Base-by-base conservation (phyloP, 1,140 invertebrate species). In the Drosophila pandora region DNA sequence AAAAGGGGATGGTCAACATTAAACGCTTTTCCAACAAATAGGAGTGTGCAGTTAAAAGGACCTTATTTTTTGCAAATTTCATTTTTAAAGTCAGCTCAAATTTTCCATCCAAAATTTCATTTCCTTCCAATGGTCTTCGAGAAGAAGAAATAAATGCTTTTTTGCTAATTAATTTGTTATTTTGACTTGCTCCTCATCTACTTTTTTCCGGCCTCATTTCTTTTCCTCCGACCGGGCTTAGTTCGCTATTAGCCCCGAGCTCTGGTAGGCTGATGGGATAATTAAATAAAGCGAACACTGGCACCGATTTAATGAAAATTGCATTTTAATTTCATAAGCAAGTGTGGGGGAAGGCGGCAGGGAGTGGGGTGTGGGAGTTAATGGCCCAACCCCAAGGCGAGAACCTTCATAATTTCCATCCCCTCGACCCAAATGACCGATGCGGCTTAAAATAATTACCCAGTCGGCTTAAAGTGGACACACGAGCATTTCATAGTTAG, bases 311-410 rank as follows among this genome's bases (percentile, higher is more conserved):
- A 88, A 75, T 79, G 78, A 72, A 76, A 87, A 90, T 90, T 90
- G 68, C 85, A 90, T 85, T 82, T 90, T 84, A 85, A 90, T 90
- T 90, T 90, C 75, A 90, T 90, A 90, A 79, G 54, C 63, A 54
- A 56, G 50, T 39, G 8, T n/a, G 25, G 6, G 22, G 48, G 0
- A 12, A 64, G 22, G 48, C 23, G 2, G 12, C 2, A 12, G 9
- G 13, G 47, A 17, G 1, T 17, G 17, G 17, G 17, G 10, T 3
- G 13, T 12, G 7, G 12, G 39, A 53, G 68, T 65, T 75, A 87
- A 82, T 61, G 68, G 68, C 47, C 34, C 30, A 2, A 10, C 2
- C 17, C 17, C 13, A 49, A 32, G 25, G 50, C 9, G 23, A 9
- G 32, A 77, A 90, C 85, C 85, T 90, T 90, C 85, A 90, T 90